Percentiles rank a stretch among this genome's conserved stretches.
Conservation (phyloP, 2,888 invertebrate genomes). For the Eristalis arbustorum region DNA sequence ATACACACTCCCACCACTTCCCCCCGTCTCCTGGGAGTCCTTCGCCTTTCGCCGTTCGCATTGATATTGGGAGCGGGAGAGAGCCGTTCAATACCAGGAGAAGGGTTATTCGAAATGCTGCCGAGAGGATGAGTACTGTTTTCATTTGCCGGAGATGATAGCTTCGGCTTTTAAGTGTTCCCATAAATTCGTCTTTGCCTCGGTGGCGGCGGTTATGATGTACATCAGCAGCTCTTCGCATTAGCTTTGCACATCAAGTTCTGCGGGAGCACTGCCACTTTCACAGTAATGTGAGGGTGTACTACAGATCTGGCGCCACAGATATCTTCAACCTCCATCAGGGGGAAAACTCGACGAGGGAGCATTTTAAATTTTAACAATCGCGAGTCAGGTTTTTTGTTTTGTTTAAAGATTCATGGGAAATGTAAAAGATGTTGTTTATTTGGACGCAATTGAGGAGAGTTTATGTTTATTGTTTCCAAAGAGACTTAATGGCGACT, state of each 20-base stretch:
- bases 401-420: not conserved
- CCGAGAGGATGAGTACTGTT: constrained; percentile 21
- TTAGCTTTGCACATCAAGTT: constrained; percentile 25
- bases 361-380: constrained; percentile 28
- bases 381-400: not conserved
- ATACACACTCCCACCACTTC: not conserved
- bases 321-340: not conserved
- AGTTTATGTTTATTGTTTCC: not conserved
- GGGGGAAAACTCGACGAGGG: not conserved
- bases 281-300: not conserved
- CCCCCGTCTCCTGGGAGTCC: not conserved
- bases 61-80: constrained; percentile 15
- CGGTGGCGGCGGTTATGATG: constrained; percentile 57
- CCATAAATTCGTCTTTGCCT: constrained; percentile 59
- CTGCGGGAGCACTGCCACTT: constrained; percentile 14
- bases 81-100: constrained; percentile 35
- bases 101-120: constrained; percentile 38
- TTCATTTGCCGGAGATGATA: constrained; percentile 51
- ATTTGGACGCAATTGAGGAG: not conserved
- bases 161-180: constrained; percentile 56
- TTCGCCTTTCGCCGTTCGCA: constrained; percentile 17
- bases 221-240: constrained; percentile 23
- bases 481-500: not conserved
- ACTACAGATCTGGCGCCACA: constrained; percentile 52
- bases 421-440: not conserved